Percentiles rank a stretch among this genome's conserved stretches.
Conservation (phyloP, 2,113 vertebrate species). For the Acanthisitta chloris region DNA sequence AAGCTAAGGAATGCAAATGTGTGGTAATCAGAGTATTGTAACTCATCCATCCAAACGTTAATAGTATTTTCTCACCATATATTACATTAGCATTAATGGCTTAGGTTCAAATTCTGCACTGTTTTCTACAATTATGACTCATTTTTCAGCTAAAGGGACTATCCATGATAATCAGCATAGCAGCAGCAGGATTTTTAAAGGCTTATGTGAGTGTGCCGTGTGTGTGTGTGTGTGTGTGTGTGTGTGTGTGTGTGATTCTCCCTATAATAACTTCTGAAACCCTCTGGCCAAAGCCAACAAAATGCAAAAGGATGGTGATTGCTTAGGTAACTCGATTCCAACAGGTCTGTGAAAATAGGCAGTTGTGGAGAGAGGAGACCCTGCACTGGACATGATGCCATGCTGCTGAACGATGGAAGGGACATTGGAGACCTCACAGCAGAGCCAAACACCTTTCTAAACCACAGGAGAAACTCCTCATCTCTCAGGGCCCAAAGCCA, state of each 20-base stretch:
- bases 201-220: not conserved
- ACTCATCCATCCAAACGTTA: slow-evolving; percentile 47
- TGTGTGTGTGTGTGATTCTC: not conserved
- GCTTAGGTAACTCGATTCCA: not conserved
- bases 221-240: not conserved
- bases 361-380: not conserved
- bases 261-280: not conserved
- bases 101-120: slow-evolving; percentile 44
- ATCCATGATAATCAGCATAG: slow-evolving; percentile 10
- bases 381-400: not conserved
- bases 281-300: not conserved
- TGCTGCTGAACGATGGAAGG: not conserved
- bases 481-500: not conserved
- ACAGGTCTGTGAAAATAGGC: not conserved
- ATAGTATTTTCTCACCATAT: slow-evolving; percentile 57
- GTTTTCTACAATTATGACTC: slow-evolving; percentile 50
- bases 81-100: slow-evolving; percentile 53
- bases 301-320: not conserved
- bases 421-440: not conserved
- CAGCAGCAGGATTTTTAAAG: slow-evolving; percentile 38
- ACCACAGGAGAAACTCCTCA: not conserved
- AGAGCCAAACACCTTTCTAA: not conserved
- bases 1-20: slow-evolving; percentile 47
- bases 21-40: slow-evolving; percentile 41
- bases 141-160: slow-evolving; percentile 50